Conservation (phyloP, 2,888 invertebrate genomes). For the Nineta flava region DNA sequence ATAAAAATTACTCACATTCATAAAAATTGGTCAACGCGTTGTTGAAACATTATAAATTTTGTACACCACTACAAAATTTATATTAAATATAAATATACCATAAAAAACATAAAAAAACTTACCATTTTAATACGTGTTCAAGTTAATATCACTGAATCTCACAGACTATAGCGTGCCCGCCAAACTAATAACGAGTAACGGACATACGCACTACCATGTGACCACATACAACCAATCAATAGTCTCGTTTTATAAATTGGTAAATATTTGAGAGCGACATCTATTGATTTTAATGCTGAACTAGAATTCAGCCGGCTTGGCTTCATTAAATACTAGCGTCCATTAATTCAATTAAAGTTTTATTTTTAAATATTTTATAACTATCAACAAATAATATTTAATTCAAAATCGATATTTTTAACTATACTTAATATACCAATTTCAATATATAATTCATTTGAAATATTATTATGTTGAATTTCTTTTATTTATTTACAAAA, state of each 20-base stretch:
- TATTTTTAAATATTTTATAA: neutral
- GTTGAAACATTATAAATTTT: neutral
- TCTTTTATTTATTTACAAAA: neutral
- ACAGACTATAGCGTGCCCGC: slow-evolving; percentile 23
- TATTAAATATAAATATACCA: slow-evolving; percentile 5
- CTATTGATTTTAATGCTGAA: slow-evolving; percentile 9
- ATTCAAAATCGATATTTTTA: neutral
- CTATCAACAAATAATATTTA: neutral
- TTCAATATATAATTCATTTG: neutral
- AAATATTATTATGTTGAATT: neutral
- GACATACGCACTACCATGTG: slow-evolving; percentile 24
- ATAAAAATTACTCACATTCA: neutral
- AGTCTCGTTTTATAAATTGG: neutral
- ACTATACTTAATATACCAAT: neutral
- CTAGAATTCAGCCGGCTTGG: neutral
- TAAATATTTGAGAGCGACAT: slow-evolving; percentile 6
- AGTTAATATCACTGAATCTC: slow-evolving; percentile 18
- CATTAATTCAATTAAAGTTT: neutral
- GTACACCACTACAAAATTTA: neutral
- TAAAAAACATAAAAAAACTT: slow-evolving; percentile 21
- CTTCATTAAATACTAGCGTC: neutral
- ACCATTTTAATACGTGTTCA: slow-evolving; percentile 27
- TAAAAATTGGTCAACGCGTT: neutral
- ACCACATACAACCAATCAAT: slow-evolving; percentile 20
- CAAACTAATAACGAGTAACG: slow-evolving; percentile 20